These are phyloP conservation scores for Sericinus montela DNA, from an alignment of 2,888 invertebrate species.

Conservation along the genomic window DNA sequence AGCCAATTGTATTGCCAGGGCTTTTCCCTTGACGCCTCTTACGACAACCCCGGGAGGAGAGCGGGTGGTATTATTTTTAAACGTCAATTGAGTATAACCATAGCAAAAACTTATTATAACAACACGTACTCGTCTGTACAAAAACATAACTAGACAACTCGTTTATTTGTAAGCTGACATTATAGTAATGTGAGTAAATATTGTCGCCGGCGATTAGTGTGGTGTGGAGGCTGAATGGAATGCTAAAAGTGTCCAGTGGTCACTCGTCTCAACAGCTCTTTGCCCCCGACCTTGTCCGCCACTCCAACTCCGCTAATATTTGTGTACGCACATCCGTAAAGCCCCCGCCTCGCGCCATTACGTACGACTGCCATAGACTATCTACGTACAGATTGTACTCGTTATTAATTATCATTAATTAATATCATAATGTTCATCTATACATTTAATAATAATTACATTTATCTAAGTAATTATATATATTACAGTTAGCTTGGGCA, in stretches of 20 bases:
- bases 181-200: constrained; percentile 14
- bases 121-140: too few species aligned
- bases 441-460: too few species aligned
- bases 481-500: too few species aligned
- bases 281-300: constrained; percentile 42
- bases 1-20: too few species aligned
- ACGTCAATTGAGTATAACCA: too few species aligned
- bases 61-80: too few species aligned
- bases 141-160: not conserved
- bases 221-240: constrained; percentile 16
- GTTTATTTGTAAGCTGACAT: not conserved
- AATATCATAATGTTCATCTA: too few species aligned
- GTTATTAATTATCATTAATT: too few species aligned
- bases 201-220: constrained; percentile 17
- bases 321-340: constrained; percentile 52
- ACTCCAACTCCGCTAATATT: constrained; percentile 44
- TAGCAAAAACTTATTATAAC: too few species aligned
- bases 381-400: not conserved
- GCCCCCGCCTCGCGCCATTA: constrained; percentile 34
- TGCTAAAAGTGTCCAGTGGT: constrained; percentile 15
- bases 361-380: constrained; percentile 11
- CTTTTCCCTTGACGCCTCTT: not conserved
- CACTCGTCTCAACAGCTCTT: constrained; percentile 16
- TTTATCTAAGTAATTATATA: too few species aligned
- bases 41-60: not conserved